These are phyloP conservation scores for Perdix hodgsoniae DNA, from an alignment of 2,797 vertebrate genomes.

Conservation along the genomic window DNA sequence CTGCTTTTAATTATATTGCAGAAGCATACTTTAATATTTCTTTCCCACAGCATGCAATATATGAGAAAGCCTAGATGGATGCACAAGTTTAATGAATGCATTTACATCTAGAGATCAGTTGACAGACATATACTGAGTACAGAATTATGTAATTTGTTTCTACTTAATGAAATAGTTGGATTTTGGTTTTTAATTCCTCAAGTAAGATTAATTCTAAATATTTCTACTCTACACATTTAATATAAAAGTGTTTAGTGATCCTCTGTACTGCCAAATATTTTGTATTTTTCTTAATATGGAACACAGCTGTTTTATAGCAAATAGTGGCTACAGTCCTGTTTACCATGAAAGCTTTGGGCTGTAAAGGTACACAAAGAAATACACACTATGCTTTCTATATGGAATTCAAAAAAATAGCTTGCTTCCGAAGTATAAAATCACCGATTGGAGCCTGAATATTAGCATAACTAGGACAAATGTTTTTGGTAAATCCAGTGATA, in stretches of 20 bases:
- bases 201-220: neutral
- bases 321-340: neutral
- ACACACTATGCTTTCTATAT: fast-evolving
- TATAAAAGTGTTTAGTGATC: neutral
- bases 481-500: neutral
- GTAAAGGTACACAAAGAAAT: neutral
- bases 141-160: neutral
- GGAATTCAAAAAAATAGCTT: neutral
- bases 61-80: neutral
- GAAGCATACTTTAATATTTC: neutral
- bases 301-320: neutral
- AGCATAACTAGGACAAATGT: neutral
- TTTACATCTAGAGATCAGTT: neutral
- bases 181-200: neutral
- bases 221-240: neutral
- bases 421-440: neutral
- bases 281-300: neutral
- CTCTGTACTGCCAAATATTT: neutral
- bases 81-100: neutral
- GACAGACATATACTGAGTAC: neutral
- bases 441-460: neutral
- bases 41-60: neutral
- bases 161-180: neutral
- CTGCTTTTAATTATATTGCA: neutral
- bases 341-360: neutral